A percentile compares a stretch with the other conserved stretches of the same genome.
Conservation (phyloP, 2,113 vertebrate species). For the Crotalus horridus region DNA sequence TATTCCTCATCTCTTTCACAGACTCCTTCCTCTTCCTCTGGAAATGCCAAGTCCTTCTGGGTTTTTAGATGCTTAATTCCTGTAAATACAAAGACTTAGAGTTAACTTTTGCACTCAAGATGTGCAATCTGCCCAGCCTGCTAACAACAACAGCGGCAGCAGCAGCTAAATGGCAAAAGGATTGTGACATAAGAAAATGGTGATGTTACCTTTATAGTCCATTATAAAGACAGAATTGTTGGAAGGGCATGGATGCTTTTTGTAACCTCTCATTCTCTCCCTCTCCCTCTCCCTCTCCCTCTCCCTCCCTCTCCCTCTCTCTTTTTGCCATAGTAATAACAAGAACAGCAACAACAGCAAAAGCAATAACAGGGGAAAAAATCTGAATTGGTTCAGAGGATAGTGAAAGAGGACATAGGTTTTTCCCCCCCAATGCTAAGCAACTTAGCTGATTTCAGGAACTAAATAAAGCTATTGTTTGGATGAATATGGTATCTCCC, state of each 20-base stretch:
- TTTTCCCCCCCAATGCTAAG: not conserved
- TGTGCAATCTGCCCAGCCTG: not conserved
- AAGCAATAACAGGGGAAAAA: not conserved
- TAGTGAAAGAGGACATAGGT: not conserved
- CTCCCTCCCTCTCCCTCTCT: not conserved
- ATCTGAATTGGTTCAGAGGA: not conserved
- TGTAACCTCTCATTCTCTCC: not conserved
- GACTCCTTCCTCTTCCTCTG: conserved; percentile 75
- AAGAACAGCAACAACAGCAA: not conserved
- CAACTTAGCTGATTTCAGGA: not conserved
- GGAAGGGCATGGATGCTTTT: not conserved
- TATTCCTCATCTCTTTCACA: conserved; percentile 71
- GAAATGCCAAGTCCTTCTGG: conserved; percentile 70
- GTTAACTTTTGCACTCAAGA: accelerated
- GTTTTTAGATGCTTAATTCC: conserved; percentile 79
- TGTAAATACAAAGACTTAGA: conserved; percentile 64
- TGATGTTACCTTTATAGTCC: not conserved
- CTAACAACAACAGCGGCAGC: not conserved
- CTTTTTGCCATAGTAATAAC: not conserved
- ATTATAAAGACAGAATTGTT: not conserved
- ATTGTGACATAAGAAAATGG: not conserved
- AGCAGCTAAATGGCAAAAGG: not conserved
- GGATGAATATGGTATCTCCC: not conserved
- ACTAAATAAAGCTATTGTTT: not conserved
- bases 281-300: not conserved